Percentiles rank a stretch among this genome's conserved stretches.
phyloP scores from a whole-genome alignment of 2,797 vertebrate genomes.

The Xiphophorus birchmanni region DNA sequence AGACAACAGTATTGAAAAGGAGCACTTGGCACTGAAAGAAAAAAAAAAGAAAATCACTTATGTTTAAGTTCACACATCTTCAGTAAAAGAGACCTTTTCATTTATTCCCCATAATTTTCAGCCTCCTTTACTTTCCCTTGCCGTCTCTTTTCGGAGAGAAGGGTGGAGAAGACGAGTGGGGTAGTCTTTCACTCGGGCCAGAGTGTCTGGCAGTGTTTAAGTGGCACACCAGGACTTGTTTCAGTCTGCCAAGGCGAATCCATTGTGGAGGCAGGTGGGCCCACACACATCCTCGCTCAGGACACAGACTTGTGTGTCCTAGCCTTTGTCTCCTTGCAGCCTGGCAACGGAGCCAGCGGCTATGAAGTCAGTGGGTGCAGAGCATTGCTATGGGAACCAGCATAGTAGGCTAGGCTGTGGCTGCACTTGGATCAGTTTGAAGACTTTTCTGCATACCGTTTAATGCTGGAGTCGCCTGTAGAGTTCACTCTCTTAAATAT shows the following conservation, averaged over 20 bases:
- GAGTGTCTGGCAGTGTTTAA: conserved; percentile 75
- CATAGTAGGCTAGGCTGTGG: conserved; percentile 70
- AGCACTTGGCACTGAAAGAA: conserved; percentile 74
- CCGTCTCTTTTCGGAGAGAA: conserved; percentile 35
- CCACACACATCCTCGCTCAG: conserved; percentile 67
- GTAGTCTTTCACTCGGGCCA: conserved; percentile 66
- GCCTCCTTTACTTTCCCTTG: conserved; percentile 32
- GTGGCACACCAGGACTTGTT: conserved; percentile 69
- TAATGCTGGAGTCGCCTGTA: conserved; percentile 58
- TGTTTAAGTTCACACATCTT: conserved; percentile 61
- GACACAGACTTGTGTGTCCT: conserved; percentile 78
- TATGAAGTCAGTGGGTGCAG: conserved; percentile 69
- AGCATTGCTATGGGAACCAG: conserved; percentile 75
- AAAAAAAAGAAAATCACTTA: conserved; percentile 46
- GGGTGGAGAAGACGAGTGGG: conserved; percentile 49
- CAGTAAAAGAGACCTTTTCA: conserved; percentile 56
- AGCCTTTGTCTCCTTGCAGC: conserved; percentile 78
- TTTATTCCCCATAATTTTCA: conserved; percentile 50
- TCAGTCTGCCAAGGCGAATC: conserved; percentile 75
- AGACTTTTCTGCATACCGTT: conserved; percentile 68
- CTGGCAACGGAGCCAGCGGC: conserved; percentile 72
- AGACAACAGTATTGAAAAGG: conserved; percentile 61
- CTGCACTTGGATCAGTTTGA: conserved; percentile 73
- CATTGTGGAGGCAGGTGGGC: conserved; percentile 76
- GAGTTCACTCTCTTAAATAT: conserved; percentile 67